Evolutionary conservation across 2,888 invertebrate species (phyloP).

Genomic region (Ochropleura plecta): DNA sequence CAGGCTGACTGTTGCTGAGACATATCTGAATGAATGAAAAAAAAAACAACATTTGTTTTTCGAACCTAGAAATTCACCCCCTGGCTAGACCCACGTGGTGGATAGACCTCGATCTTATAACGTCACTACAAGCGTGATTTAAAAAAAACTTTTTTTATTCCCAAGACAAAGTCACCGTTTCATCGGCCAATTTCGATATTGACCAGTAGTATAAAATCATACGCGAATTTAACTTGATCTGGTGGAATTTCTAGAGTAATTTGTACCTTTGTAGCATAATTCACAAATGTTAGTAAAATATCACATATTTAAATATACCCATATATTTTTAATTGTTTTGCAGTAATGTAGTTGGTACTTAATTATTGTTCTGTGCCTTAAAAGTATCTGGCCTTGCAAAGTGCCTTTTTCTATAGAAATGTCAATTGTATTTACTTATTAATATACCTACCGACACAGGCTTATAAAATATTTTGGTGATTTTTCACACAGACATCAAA

Average conservation of each 20-base stretch:
- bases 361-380: conserved; percentile 76
- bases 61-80: neutral
- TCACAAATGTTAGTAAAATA: conserved; percentile 63
- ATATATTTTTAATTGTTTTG: conserved; percentile 65
- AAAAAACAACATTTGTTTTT: neutral
- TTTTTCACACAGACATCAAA: conserved; percentile 25
- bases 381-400: conserved; percentile 73
- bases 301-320: conserved; percentile 56
- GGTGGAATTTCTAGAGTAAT: conserved; percentile 69
- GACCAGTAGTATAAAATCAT: conserved; percentile 35
- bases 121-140: neutral
- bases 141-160: neutral
- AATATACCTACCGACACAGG: conserved; percentile 39
- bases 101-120: neutral
- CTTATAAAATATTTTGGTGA: conserved; percentile 34
- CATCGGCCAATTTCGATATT: conserved; percentile 41
- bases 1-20: neutral
- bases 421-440: conserved; percentile 65
- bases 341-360: conserved; percentile 64
- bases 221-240: conserved; percentile 69
- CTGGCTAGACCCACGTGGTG: neutral
- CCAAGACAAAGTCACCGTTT: conserved; percentile 15
- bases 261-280: conserved; percentile 68
- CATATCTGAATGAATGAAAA: neutral
- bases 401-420: conserved; percentile 72